A percentile compares a stretch with the other conserved stretches of the same genome.
phyloP scores from a whole-genome alignment of 37 sponge, comb jelly and placozoan genomes.

The Mnemiopsis leidyi region DNA sequence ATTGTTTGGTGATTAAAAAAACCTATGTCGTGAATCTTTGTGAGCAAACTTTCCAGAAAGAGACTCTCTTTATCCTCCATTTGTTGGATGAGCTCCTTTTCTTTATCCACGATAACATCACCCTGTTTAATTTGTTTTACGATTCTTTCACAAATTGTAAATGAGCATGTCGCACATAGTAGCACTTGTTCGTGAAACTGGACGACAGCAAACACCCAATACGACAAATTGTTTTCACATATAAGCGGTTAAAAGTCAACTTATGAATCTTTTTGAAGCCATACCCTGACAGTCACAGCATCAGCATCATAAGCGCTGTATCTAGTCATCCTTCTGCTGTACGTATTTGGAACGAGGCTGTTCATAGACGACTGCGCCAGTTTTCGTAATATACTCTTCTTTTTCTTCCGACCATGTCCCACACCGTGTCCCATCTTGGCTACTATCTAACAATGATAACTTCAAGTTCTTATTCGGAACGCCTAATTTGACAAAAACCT shows the following conservation, averaged over 20 bases:
- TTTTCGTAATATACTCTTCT: background rate
- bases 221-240: too few species aligned
- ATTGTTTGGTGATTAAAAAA: background rate
- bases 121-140: too few species aligned
- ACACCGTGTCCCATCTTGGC: background rate
- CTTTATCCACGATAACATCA: background rate
- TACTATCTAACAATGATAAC: too few species aligned
- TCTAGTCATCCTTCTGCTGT: background rate
- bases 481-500: too few species aligned
- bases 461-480: too few species aligned
- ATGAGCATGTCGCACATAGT: too few species aligned
- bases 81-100: background rate
- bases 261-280: background rate
- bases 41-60: background rate
- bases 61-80: background rate
- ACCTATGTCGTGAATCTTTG: conserved; percentile 4
- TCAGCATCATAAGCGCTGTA: conserved; percentile 37
- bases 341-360: background rate
- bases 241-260: too few species aligned
- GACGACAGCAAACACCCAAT: too few species aligned
- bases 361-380: background rate
- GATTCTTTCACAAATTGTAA: too few species aligned
- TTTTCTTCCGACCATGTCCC: conserved; percentile 1
- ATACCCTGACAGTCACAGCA: conserved; percentile 13
- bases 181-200: too few species aligned